Base-by-base conservation (phyloP, 2,797 vertebrate species). In the Peromyscus aztecus region DNA sequence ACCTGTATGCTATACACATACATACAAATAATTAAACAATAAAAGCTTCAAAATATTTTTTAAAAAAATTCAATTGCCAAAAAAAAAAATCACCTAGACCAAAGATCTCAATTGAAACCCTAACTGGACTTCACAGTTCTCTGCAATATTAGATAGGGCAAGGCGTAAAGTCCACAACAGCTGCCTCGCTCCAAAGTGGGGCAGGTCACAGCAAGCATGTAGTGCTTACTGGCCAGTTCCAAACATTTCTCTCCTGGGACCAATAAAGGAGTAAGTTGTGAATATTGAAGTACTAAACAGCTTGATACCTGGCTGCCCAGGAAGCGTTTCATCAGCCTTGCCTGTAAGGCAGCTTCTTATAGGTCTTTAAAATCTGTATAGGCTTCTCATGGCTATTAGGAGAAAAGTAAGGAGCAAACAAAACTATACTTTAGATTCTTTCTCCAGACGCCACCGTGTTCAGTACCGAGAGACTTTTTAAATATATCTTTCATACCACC, bases 331-430 rank as follows among this genome's bases (percentile, higher is more conserved):
- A 84, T 91, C 91, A 34, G 89, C 34, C 92, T 4, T 96, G 52
- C 94, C 94, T 95, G 55, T 83, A 86, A 92, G 94, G 92, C 75
- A 97, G 89, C 71, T 95, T 96, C 89, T 94, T 87, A 93, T 63
- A 59, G 78, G 49, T 88, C 61, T 97, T 96, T 94, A 78, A 91
- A 95, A 86, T 65, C 93, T 71, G 16, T 24, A 55, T 40, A 77
- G 65, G 23, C 67, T 97, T 95, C 85, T 96, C 75, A 34, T 6
- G 55, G 63, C 46, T 86, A 69, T 94, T 91, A 87, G 46, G 37
- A 94, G 86, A 71, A 96, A 96, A 89, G 63, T 49, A 94, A 82
- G 29, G 94, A 75, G 23, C 40, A 90, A 92, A 76, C 63, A 57
- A 65, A 95, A 37, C 61, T 75, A 46, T 94, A 57, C 55, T 93